Percentiles rank a stretch among this genome's conserved stretches.
These are phyloP conservation scores for Noctilio leporinus DNA, from an alignment of 2,113 vertebrate genomes.

Conservation along the genomic window DNA sequence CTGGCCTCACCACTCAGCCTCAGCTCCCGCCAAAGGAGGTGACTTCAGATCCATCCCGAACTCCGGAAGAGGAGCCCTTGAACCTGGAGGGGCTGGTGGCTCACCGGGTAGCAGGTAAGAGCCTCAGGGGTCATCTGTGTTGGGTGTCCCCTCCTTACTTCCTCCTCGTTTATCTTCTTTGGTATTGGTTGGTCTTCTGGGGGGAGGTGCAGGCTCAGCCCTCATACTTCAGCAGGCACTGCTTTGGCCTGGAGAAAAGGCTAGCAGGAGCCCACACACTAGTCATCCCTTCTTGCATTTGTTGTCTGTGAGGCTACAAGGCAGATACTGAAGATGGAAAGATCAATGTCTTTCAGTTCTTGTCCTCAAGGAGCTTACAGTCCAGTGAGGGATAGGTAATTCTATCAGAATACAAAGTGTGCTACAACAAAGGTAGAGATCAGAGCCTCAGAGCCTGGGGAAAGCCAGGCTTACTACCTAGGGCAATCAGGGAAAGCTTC, in stretches of 20 bases:
- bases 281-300: background rate
- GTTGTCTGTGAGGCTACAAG: background rate
- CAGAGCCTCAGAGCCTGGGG: background rate
- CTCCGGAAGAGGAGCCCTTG: slow-evolving; percentile 84
- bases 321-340: background rate
- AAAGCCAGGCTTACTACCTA: background rate
- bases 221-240: background rate
- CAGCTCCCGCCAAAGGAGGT: slow-evolving; percentile 76
- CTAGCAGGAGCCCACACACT: background rate
- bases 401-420: background rate
- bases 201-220: background rate
- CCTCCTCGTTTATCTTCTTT: background rate
- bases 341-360: background rate
- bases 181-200: background rate
- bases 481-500: background rate
- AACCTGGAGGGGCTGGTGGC: slow-evolving; percentile 94
- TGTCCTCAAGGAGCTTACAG: background rate
- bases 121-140: background rate
- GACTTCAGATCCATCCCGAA: slow-evolving; percentile 71
- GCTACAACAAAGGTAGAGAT: background rate
- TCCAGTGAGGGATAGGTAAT: background rate
- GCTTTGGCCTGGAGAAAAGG: background rate
- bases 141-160: background rate
- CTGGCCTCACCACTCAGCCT: slow-evolving; percentile 75
- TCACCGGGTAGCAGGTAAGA: slow-evolving; percentile 95